Evolutionary conservation across 1,140 invertebrate genomes (phyloP).

Genomic region (Lepidurus couesii): DNA sequence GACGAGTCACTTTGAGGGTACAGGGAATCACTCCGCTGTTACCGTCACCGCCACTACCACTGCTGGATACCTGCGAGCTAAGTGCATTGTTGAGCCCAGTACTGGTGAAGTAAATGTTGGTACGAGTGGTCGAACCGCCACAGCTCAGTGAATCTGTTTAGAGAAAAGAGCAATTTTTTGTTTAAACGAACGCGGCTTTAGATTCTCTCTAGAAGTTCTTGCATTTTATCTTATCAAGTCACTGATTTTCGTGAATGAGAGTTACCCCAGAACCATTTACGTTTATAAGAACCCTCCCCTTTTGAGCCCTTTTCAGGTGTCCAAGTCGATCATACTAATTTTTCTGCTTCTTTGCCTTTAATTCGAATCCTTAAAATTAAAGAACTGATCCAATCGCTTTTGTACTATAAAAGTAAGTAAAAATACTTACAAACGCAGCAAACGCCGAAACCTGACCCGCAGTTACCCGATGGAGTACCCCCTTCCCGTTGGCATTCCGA

Average conservation of each 20-base stretch:
- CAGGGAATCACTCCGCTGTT: neutral
- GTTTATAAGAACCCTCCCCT: too few relatives aligned
- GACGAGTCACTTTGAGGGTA: conserved; percentile 35
- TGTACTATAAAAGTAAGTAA: conserved; percentile 26
- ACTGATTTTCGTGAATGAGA: too few relatives aligned
- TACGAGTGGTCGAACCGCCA: conserved; percentile 65
- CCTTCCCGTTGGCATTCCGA: conserved; percentile 57
- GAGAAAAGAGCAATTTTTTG: conserved; percentile 24
- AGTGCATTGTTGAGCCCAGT: neutral
- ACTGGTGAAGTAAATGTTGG: conserved; percentile 74
- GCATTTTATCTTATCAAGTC: too few relatives aligned
- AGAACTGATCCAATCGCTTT: neutral
- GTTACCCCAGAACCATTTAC: too few relatives aligned
- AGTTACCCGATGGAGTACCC: conserved; percentile 57
- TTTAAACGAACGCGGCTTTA: too few relatives aligned
- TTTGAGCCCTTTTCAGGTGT: too few relatives aligned
- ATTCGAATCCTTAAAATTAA: too few relatives aligned
- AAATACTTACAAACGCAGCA: conserved; percentile 63
- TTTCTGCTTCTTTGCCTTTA: too few relatives aligned
- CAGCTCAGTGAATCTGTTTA: conserved; percentile 65
- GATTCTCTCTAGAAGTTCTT: too few relatives aligned
- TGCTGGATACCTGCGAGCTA: neutral
- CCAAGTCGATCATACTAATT: too few relatives aligned
- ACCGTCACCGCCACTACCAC: neutral
- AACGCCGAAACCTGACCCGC: conserved; percentile 66